Conservation (phyloP, 2,888 invertebrate genomes). For the Galeruca laticollis region DNA sequence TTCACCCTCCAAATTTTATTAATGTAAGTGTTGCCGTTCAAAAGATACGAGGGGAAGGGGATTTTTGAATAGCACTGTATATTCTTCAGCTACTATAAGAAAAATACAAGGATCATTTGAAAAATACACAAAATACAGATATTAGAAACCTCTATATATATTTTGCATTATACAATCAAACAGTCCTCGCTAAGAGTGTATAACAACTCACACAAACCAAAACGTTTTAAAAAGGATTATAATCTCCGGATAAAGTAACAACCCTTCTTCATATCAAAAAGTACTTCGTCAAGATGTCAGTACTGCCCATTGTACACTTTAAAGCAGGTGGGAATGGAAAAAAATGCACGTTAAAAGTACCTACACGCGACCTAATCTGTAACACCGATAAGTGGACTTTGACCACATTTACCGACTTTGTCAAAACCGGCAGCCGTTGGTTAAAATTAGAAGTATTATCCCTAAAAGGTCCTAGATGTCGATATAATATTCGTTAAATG, state of each 20-base stretch:
- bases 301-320: neutral
- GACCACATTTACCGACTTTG: slow-evolving; percentile 39
- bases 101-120: neutral
- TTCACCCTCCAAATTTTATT: too few species aligned
- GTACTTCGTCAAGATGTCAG: slow-evolving; percentile 3
- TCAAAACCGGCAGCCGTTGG: slow-evolving; percentile 14
- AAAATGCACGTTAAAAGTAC: neutral
- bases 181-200: too few species aligned
- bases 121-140: too few species aligned
- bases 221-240: neutral
- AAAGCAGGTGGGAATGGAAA: neutral
- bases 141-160: too few species aligned
- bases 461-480: neutral
- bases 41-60: too few species aligned
- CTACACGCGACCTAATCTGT: slow-evolving; percentile 58
- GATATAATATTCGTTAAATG: too few species aligned
- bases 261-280: neutral
- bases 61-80: too few species aligned
- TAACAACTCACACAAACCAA: neutral
- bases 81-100: too few species aligned
- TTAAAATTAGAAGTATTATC: neutral
- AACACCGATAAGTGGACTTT: slow-evolving; percentile 55
- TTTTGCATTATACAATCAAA: neutral
- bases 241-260: neutral
- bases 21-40: too few species aligned